phyloP scores from a whole-genome alignment of 2,888 invertebrate genomes.

The Brachycybe producta region DNA sequence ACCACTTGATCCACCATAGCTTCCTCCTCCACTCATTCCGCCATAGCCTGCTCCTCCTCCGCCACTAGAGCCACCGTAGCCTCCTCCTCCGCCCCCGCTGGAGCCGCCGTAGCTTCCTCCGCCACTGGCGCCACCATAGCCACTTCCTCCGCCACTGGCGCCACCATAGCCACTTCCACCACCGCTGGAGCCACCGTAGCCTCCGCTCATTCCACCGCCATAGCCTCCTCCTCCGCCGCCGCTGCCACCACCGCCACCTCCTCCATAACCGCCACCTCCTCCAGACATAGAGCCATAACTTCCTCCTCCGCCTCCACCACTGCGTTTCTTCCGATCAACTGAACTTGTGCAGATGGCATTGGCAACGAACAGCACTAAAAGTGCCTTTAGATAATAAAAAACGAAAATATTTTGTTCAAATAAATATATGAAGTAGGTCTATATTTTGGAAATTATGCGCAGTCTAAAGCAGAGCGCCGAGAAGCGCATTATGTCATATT shows the following conservation, averaged over 20 bases:
- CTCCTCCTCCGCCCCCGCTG: not conserved
- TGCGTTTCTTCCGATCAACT: not conserved
- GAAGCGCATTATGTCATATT: too few relatives aligned
- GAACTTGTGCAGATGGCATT: conserved; percentile 1
- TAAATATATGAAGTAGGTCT: too few relatives aligned
- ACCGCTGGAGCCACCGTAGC: too few relatives aligned
- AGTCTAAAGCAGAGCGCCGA: too few relatives aligned
- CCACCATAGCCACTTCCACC: too few relatives aligned
- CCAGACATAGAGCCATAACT: conserved; percentile 11
- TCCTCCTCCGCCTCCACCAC: conserved; percentile 6
- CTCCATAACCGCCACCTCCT: conserved; percentile 3
- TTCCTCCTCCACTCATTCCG: not conserved
- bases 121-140: not conserved
- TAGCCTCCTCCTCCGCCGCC: too few relatives aligned
- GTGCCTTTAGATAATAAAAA: not conserved
- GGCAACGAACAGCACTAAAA: conserved; percentile 5
- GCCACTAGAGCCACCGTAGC: conserved; percentile 1
- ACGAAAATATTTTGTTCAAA: not conserved
- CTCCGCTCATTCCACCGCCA: too few relatives aligned
- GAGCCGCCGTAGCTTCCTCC: not conserved
- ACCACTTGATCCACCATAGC: too few relatives aligned
- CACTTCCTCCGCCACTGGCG: not conserved
- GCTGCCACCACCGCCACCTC: conserved; percentile 1
- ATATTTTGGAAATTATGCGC: too few relatives aligned
- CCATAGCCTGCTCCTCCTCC: conserved; percentile 2